phyloP scores from a whole-genome alignment of 37 sponge, comb jelly and placozoan species.

The Geodia barretti region DNA sequence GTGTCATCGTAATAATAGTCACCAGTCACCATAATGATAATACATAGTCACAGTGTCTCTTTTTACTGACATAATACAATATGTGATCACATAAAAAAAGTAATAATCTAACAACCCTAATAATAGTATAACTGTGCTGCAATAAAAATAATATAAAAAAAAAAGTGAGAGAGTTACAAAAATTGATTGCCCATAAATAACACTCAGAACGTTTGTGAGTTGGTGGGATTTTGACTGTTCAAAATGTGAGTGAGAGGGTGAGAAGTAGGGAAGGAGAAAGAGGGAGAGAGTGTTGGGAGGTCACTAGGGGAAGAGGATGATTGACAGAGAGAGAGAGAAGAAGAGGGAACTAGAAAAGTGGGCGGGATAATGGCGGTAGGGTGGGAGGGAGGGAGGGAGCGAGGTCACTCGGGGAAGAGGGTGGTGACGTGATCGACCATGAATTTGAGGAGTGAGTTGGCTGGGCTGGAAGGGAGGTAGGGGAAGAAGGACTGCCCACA shows the following conservation, averaged over 20 bases:
- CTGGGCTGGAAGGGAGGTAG: constrained; percentile 56
- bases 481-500: constrained; percentile 88
- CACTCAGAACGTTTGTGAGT: too few species aligned
- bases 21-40: too few species aligned
- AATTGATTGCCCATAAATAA: too few species aligned
- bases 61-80: too few species aligned
- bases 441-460: constrained; percentile 61
- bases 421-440: constrained; percentile 57
- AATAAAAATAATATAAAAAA: too few species aligned
- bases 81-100: too few species aligned
- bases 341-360: neutral
- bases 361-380: neutral
- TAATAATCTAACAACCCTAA: too few species aligned
- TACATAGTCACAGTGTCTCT: too few species aligned
- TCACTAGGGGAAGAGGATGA: neutral
- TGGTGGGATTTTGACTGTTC: neutral
- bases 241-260: neutral
- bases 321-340: neutral
- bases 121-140: too few species aligned
- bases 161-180: too few species aligned
- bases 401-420: constrained; percentile 22
- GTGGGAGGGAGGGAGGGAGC: constrained; percentile 1
- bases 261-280: neutral
- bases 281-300: neutral
- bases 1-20: too few species aligned